phyloP scores from a whole-genome alignment of 2,888 invertebrate species.

The Trissolcus japonicus region DNA sequence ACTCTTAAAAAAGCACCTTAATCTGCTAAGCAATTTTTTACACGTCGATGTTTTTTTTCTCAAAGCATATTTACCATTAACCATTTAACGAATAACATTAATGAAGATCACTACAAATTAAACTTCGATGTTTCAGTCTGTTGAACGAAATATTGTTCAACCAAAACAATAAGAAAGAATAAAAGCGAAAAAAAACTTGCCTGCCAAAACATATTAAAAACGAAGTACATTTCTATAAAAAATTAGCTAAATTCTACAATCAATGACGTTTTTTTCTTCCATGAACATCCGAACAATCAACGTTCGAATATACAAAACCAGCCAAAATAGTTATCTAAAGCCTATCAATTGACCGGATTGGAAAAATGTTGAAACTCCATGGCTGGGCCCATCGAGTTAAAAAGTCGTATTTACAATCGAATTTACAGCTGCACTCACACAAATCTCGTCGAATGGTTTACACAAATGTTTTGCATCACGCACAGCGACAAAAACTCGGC shows the following conservation, averaged over 20 bases:
- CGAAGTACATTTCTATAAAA: background rate
- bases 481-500: background rate
- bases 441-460: constrained; percentile 7
- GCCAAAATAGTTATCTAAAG: constrained; percentile 30
- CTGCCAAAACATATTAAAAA: background rate
- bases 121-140: too few relatives aligned
- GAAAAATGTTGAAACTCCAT: constrained; percentile 27
- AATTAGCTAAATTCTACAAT: too few relatives aligned
- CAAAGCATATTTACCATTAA: too few relatives aligned
- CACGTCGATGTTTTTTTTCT: too few relatives aligned
- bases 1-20: too few relatives aligned
- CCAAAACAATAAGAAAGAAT: too few relatives aligned
- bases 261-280: background rate
- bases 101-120: too few relatives aligned
- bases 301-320: constrained; percentile 14
- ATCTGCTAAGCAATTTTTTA: too few relatives aligned
- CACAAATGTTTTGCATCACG: constrained; percentile 2
- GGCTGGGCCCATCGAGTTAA: constrained; percentile 29
- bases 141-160: too few relatives aligned
- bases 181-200: background rate
- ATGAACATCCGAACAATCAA: constrained; percentile 17
- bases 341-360: constrained; percentile 37
- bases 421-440: constrained; percentile 21
- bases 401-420: constrained; percentile 10
- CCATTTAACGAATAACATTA: too few relatives aligned